Conservation (phyloP, 2,797 vertebrate genomes). For the Jordanella pulchra region DNA sequence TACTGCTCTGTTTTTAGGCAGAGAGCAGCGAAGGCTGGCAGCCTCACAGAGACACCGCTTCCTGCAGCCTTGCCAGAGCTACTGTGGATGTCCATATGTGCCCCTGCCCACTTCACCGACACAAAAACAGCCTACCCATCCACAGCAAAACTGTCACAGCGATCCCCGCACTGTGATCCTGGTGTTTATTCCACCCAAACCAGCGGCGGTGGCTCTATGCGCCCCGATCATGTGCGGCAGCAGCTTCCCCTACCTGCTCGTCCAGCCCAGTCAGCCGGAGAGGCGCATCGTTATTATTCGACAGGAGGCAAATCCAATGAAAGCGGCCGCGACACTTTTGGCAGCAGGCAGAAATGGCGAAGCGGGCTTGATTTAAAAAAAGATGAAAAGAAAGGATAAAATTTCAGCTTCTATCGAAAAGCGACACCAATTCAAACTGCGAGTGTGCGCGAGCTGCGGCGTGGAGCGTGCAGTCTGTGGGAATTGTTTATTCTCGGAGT, state of each 20-base stretch:
- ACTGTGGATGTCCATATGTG: constrained; percentile 46
- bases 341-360: constrained; percentile 47
- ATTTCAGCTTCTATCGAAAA: constrained; percentile 54
- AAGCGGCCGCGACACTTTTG: constrained; percentile 60
- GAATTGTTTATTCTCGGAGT: constrained; percentile 82
- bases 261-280: constrained; percentile 68
- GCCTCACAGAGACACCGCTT: constrained; percentile 45
- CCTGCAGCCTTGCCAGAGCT: constrained; percentile 65
- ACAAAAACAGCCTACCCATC: constrained; percentile 29
- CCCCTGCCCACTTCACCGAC: constrained; percentile 44
- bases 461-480: constrained; percentile 64
- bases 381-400: not conserved
- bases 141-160: constrained; percentile 16
- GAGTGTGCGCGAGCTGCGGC: constrained; percentile 36
- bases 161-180: constrained; percentile 20
- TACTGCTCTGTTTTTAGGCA: not conserved
- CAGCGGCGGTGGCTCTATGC: too few species aligned
- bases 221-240: constrained; percentile 40
- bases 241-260: constrained; percentile 71
- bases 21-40: constrained; percentile 9
- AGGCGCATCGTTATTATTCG: constrained; percentile 69
- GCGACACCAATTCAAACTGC: constrained; percentile 21
- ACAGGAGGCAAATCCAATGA: constrained; percentile 73
- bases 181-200: constrained; percentile 3
- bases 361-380: constrained; percentile 29